Evolutionary conservation across 2,888 invertebrate species (phyloP), one percentile per base, ranked within the genome.

Genomic region (Theretra japonica): DNA sequence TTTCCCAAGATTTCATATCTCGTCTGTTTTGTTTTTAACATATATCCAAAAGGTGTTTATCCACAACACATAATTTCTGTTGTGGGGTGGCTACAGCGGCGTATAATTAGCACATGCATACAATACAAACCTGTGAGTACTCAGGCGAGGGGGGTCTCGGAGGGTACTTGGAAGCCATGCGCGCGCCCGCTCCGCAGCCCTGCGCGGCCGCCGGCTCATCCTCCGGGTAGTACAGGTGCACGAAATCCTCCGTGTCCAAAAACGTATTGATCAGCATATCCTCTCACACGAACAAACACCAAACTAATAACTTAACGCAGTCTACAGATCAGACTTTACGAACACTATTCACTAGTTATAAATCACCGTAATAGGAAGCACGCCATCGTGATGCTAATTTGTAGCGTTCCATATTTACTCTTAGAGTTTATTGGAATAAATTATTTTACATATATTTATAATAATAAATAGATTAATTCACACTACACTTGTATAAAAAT

Each of bases 201-300:
- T 94, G 94, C 72, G 88, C 83, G 60, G 88, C 85, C 71, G 88
- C 85, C 65, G 89, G 85, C 85, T 94, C 94, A 92, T 94, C 94
- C 87, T 94, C 94, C 72, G 93, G 89, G 76, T 94, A 94, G 85
- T 94, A 94, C 71, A 94, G 86, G 75, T 94, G 94, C 90, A 94
- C 94, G 92, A 94, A 94, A 88, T 94, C 94, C 86, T 94, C 94
- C 91, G 94, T 94, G 92, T 94, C 94, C 89, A 94, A 88, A 83
- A 86, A 93, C 73, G 94, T 94, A 86, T 94, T 94, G 89, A 94
- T 94, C 93, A 94, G 90, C 94, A 94, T 94, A 90, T 92, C 89
- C 88, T 48, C 89, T 86, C 73, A 77, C 74, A 79, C 81, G 80
- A 86, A 88, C 83, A 86, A 88, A 87, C 82, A 79, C 89, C 88